These are phyloP conservation scores for Cryptotis parvus DNA, from an alignment of 2,113 vertebrate species.

Conservation along the genomic window DNA sequence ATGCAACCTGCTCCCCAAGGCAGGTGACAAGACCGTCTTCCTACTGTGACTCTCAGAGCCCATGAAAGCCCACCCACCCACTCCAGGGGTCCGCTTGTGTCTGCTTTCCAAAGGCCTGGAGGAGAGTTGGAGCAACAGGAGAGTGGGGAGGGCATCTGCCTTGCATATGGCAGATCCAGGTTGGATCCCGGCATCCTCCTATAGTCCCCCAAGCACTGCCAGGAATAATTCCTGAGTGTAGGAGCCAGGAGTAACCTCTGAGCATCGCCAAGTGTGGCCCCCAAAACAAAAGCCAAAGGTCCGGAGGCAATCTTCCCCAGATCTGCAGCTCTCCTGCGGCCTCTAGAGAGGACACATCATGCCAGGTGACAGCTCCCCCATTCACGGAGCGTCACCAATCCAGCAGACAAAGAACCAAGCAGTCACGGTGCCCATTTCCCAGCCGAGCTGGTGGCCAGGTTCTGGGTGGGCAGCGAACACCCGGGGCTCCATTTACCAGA, in stretches of 20 bases:
- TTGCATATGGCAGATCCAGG: no score
- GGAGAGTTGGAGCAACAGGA: not conserved
- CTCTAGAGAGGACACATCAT: rapidly evolving
- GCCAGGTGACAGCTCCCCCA: not conserved
- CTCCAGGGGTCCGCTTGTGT: rapidly evolving
- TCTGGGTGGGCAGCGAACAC: no score
- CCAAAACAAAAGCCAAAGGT: not conserved
- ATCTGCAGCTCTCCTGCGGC: not conserved
- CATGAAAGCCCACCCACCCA: not conserved
- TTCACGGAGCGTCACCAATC: not conserved
- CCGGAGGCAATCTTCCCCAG: not conserved
- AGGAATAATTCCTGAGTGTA: no score
- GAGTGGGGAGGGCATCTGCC: no score
- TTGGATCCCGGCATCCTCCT: no score
- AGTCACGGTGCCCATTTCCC: not conserved
- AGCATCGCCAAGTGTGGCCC: no score
- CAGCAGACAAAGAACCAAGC: not conserved
- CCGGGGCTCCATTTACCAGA: not conserved
- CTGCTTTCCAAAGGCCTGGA: not conserved
- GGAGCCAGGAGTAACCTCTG: no score
- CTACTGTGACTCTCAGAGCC: not conserved
- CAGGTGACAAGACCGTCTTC: not conserved
- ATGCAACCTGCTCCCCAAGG: not conserved
- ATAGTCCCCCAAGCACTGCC: no score
- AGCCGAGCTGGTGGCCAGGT: not conserved